phyloP scores from a whole-genome alignment of 2,113 vertebrate genomes.

The Dasyprocta punctata region DNA sequence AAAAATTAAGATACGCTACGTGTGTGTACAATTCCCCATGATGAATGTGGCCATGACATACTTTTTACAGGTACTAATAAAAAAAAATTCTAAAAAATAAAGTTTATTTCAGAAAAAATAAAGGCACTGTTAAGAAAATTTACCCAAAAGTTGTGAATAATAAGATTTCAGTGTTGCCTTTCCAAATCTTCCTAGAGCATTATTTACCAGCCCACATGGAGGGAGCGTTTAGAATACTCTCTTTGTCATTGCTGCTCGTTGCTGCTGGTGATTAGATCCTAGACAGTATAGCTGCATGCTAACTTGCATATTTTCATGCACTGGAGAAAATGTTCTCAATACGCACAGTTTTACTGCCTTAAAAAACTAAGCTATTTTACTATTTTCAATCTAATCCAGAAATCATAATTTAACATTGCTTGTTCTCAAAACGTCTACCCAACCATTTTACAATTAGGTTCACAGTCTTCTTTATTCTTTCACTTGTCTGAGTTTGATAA shows the following conservation, averaged over 20 bases:
- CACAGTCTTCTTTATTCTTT: neutral
- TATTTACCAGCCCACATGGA: neutral
- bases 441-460: neutral
- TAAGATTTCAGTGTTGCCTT: neutral
- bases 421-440: neutral
- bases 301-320: neutral
- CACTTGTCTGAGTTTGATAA: neutral
- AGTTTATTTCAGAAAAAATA: neutral
- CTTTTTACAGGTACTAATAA: neutral
- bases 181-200: neutral
- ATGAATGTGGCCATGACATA: neutral
- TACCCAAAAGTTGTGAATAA: neutral
- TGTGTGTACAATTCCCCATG: neutral
- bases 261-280: neutral
- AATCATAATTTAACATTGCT: neutral
- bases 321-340: neutral
- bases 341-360: neutral
- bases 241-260: neutral
- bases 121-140: neutral
- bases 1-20: neutral
- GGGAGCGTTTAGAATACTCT: neutral
- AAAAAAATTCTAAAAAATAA: neutral
- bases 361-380: neutral
- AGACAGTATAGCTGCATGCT: neutral
- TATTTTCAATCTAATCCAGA: neutral